Evolutionary conservation across 2,888 invertebrate species (phyloP).

Genomic region (Xanthostigma xanthostigma): DNA sequence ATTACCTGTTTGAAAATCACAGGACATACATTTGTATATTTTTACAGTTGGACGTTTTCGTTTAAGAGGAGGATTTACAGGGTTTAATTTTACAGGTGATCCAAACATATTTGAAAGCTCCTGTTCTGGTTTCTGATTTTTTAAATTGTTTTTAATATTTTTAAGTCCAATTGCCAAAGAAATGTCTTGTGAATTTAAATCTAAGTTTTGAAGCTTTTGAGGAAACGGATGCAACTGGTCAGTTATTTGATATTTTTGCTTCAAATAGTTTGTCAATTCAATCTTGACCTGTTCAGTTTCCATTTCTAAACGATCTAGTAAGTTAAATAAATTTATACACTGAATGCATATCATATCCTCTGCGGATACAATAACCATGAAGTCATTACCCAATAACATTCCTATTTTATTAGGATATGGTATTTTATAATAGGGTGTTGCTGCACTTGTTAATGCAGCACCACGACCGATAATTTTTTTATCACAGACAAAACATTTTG

Average conservation of each 20-base stretch:
- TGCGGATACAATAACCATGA: slow-evolving; percentile 30
- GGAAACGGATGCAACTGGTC: slow-evolving; percentile 24
- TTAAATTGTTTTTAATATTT: slow-evolving; percentile 2
- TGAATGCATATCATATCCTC: slow-evolving; percentile 31
- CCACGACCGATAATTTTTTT: slow-evolving; percentile 23
- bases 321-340: slow-evolving; percentile 30
- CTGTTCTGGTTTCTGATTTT: slow-evolving; percentile 9
- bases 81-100: neutral
- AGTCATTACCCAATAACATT: slow-evolving; percentile 31
- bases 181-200: neutral
- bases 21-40: slow-evolving; percentile 29
- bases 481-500: slow-evolving; percentile 30
- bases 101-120: slow-evolving; percentile 15
- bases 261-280: slow-evolving; percentile 14
- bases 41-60: slow-evolving; percentile 15
- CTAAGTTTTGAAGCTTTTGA: slow-evolving; percentile 19
- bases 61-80: neutral
- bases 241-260: slow-evolving; percentile 15
- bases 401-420: slow-evolving; percentile 34
- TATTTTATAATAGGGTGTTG: slow-evolving; percentile 28
- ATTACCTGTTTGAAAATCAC: slow-evolving; percentile 30
- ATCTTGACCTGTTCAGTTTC: slow-evolving; percentile 27
- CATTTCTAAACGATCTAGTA: slow-evolving; percentile 31
- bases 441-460: slow-evolving; percentile 25
- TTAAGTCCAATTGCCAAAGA: slow-evolving; percentile 6